phyloP scores from a whole-genome alignment of 1,140 invertebrate genomes.

The Amyelois transitella region DNA sequence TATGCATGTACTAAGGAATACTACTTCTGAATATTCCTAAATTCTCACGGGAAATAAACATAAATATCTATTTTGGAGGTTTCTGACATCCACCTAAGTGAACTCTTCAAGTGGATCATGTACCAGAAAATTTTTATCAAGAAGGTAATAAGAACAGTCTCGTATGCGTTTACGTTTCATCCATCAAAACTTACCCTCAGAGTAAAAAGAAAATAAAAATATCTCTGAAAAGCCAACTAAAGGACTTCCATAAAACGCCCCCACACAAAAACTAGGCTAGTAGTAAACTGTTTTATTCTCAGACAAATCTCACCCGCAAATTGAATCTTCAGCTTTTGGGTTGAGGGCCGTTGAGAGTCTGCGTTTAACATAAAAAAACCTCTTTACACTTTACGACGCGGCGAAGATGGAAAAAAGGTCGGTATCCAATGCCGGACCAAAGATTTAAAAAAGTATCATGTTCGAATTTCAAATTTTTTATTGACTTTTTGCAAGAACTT shows the following conservation, averaged over 20 bases:
- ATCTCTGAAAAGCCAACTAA: background rate
- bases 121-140: too few species aligned
- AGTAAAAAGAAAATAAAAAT: background rate
- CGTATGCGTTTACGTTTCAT: background rate
- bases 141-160: too few species aligned
- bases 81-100: too few species aligned
- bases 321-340: background rate
- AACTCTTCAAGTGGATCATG: too few species aligned
- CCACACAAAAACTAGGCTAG: background rate
- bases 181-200: background rate
- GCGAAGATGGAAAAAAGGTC: background rate
- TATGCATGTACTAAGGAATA: too few species aligned
- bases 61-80: too few species aligned
- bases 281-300: background rate
- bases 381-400: background rate
- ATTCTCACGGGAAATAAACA: too few species aligned
- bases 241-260: background rate
- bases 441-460: too few species aligned
- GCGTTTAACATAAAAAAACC: slow-evolving; percentile 10
- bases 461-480: too few species aligned
- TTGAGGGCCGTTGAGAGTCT: background rate
- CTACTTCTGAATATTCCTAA: too few species aligned
- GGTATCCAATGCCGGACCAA: too few species aligned
- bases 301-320: background rate
- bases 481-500: too few species aligned